Conservation (phyloP, 2,888 invertebrate species). For the Callosobruchus maculatus region DNA sequence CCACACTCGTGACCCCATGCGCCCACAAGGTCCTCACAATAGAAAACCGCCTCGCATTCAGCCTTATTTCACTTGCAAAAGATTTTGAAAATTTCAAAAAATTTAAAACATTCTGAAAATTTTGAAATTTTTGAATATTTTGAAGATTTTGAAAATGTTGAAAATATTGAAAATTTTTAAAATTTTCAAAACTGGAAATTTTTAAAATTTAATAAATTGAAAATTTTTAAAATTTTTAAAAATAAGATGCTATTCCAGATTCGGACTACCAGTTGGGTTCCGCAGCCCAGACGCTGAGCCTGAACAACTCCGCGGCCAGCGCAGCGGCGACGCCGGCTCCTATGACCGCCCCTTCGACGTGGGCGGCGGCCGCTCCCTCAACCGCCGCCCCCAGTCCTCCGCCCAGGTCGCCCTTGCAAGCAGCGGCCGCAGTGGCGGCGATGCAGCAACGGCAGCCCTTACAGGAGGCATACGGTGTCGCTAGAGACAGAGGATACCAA, state of each 20-base stretch:
- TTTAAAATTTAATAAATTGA: no score
- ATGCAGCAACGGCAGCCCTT: constrained; percentile 35
- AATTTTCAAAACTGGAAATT: no score
- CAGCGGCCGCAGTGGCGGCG: neutral
- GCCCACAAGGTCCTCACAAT: no score
- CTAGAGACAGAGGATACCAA: neutral
- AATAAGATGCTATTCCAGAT: constrained; percentile 48
- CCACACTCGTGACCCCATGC: no score
- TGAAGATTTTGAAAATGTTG: no score
- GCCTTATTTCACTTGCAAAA: no score
- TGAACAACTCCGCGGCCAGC: constrained; percentile 39
- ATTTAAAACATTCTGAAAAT: no score
- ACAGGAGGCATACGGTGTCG: constrained; percentile 32
- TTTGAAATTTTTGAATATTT: no score
- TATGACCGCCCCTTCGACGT: constrained; percentile 32
- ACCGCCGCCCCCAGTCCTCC: constrained; percentile 15
- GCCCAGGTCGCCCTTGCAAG: constrained; percentile 3
- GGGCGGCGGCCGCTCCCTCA: constrained; percentile 16
- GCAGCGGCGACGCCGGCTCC: constrained; percentile 30
- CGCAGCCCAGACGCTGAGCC: constrained; percentile 63
- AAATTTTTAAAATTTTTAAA: no score
- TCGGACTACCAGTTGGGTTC: constrained; percentile 71
- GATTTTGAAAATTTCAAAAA: no score
- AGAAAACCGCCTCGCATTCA: no score
- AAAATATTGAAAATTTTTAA: no score